These are phyloP conservation scores for Corynorhinus townsendii DNA, from an alignment of 2,113 vertebrate species.

Conservation along the genomic window DNA sequence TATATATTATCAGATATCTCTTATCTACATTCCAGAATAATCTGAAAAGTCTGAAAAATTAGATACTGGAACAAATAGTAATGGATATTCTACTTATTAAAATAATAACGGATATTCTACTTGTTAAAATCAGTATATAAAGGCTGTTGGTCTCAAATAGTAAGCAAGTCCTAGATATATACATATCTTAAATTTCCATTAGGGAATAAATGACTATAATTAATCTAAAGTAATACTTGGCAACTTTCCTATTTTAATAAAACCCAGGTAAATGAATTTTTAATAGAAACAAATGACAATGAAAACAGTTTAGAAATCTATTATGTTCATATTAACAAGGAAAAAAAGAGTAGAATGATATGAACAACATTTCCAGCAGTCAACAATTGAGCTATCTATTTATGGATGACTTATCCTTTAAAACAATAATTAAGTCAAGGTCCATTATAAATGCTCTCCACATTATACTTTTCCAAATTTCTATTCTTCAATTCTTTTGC, in stretches of 20 bases:
- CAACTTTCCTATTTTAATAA: background rate
- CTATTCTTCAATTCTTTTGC: background rate
- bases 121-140: background rate
- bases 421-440: background rate
- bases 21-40: background rate
- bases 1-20: background rate
- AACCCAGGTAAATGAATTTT: background rate
- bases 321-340: background rate
- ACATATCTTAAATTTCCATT: background rate
- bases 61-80: background rate
- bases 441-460: background rate
- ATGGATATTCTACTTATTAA: background rate
- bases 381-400: background rate
- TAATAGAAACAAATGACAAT: background rate
- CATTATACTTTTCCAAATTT: background rate
- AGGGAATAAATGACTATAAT: background rate
- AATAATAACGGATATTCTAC: background rate
- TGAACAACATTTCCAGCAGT: background rate
- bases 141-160: background rate
- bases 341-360: background rate
- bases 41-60: background rate
- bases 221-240: background rate
- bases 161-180: background rate
- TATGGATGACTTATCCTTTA: background rate
- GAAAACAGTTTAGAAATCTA: background rate